Evolutionary conservation across 1,140 invertebrate genomes (phyloP), one percentile per base, ranked within the genome.

Genomic region (Tenebrio molitor): DNA sequence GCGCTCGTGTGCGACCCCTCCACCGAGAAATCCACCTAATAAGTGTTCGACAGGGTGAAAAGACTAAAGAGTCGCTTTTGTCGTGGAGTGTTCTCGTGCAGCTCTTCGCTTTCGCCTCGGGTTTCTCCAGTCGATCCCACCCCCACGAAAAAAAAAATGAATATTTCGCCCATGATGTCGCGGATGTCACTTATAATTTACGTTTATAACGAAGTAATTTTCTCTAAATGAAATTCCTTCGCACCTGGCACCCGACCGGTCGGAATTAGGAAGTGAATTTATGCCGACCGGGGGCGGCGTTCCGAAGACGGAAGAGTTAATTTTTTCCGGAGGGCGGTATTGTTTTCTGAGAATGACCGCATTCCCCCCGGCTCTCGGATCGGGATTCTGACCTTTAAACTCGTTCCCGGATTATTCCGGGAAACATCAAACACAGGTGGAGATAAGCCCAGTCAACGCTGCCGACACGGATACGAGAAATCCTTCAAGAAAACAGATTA

Each of bases 351-450:
- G 12, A 46, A 46, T 46, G 42, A 17, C 42, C 42, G 42, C 36
- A n/a, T n/a, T 19, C 19, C 17, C 44, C n/a, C 1, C 5, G 5
- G 4, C 7, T n/a, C 12, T 3, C 7, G 2, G 36, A 39, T n/a
- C n/a, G n/a, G n/a, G n/a, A n/a, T n/a, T n/a, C n/a, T 29, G 50
- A 58, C 64, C 34, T 66, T 16, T 42, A 29, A 66, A 42, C 34
- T 21, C 15, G 64, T 19, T 66, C 19, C 42, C 42, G 64, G 64
- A 66, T 66, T 66, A 66, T 66, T 46, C 64, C 39, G 36, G 29
- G 42, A 66, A 25, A 46, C 63, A 65, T 65, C 63, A 39, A 42
- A 65, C 64, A 46, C 64, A 66, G 64, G 64, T 66, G 64, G 33
- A 66, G 64, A 41, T 66, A 66, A 66, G 42, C 50, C 50, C 50